These are phyloP conservation scores for Albula goreensis DNA, from an alignment of 2,113 vertebrate species.

Conservation along the genomic window DNA sequence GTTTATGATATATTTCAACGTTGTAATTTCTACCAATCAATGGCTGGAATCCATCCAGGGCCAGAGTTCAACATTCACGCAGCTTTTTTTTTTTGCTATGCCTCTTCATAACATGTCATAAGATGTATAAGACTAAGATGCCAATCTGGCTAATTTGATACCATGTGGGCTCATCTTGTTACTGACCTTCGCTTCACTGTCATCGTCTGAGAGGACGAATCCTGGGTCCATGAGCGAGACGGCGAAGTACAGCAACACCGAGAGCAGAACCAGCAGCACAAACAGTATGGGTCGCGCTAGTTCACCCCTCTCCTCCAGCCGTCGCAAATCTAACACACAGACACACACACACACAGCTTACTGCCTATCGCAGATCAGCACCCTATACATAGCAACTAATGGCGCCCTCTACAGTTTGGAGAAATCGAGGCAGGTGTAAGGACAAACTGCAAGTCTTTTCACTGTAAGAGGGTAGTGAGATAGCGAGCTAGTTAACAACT, in stretches of 20 bases:
- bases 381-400: background rate
- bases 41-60: no score
- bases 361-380: background rate
- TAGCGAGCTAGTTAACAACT: no score
- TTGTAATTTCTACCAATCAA: no score
- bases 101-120: no score
- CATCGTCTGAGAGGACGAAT: conserved; percentile 73
- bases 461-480: background rate
- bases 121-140: no score
- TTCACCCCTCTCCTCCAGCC: conserved; percentile 73
- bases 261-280: conserved; percentile 74
- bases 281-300: conserved; percentile 77
- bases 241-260: conserved; percentile 80
- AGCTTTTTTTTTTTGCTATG: no score
- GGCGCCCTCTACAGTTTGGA: background rate
- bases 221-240: conserved; percentile 95
- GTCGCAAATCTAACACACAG: conserved; percentile 70
- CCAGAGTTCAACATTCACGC: no score
- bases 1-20: no score
- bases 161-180: background rate
- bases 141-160: no score
- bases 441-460: background rate
- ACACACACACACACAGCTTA: conserved; percentile 16
- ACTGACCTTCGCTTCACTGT: conserved; percentile 48
- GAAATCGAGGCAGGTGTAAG: background rate